Conservation (phyloP, 2,888 invertebrate species). For the Mesoligia furuncula region DNA sequence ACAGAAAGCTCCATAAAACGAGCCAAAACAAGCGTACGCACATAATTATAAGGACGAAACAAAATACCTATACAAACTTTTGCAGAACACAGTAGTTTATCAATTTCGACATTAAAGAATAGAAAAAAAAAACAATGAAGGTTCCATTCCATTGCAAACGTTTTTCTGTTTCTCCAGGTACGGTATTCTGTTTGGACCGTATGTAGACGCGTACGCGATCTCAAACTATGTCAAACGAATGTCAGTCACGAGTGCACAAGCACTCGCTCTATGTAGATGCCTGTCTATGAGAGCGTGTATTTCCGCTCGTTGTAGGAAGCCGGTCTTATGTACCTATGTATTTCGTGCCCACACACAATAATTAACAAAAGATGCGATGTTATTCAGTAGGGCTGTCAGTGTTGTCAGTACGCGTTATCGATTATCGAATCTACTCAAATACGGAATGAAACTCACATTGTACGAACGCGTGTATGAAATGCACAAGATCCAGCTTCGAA, state of each 20-base stretch:
- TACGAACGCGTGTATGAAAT: constrained; percentile 55
- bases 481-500: constrained; percentile 50
- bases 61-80: not conserved
- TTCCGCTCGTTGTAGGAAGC: not conserved
- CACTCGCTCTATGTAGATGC: not conserved
- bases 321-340: constrained; percentile 9
- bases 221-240: not conserved
- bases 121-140: not conserved
- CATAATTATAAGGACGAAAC: not conserved
- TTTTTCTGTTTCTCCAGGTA: not conserved
- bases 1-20: not conserved
- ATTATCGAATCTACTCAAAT: constrained; percentile 49
- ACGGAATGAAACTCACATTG: constrained; percentile 54
- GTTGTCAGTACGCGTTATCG: constrained; percentile 54
- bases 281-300: not conserved
- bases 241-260: too few relatives aligned
- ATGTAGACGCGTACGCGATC: not conserved
- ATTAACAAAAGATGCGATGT: constrained; percentile 43
- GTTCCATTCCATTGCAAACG: not conserved
- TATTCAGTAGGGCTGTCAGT: constrained; percentile 40
- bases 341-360: constrained; percentile 34
- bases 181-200: not conserved
- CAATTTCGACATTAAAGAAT: not conserved
- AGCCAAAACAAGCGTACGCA: not conserved
- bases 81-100: not conserved